These are phyloP conservation scores for Gortyna flavago DNA, from an alignment of 2,888 invertebrate species.

Conservation along the genomic window DNA sequence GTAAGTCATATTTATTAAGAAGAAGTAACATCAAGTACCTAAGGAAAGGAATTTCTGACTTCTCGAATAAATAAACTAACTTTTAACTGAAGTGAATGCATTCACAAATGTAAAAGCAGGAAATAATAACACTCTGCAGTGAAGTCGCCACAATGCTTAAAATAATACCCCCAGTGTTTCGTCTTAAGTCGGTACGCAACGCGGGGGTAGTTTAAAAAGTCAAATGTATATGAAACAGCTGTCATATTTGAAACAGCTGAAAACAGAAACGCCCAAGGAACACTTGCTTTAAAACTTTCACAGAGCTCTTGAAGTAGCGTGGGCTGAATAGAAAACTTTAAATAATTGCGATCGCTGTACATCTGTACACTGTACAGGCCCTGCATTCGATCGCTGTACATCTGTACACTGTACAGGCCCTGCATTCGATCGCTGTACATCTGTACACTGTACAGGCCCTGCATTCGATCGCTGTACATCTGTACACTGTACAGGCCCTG, in stretches of 20 bases:
- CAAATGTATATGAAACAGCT: constrained; percentile 39
- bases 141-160: constrained; percentile 31
- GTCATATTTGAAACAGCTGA: constrained; percentile 22
- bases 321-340: constrained; percentile 12
- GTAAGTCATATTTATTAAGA: background rate
- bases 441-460: background rate
- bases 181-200: constrained; percentile 41
- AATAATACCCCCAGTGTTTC: constrained; percentile 23
- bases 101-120: constrained; percentile 4
- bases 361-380: background rate
- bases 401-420: background rate
- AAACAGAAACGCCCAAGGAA: constrained; percentile 8
- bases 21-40: background rate
- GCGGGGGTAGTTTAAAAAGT: constrained; percentile 35
- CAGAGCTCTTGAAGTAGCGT: constrained; percentile 9
- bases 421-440: background rate
- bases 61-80: constrained; percentile 2
- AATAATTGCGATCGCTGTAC: constrained; percentile 10
- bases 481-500: background rate
- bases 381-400: background rate
- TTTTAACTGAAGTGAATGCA: background rate
- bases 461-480: background rate
- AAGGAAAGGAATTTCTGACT: background rate
- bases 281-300: constrained; percentile 23
- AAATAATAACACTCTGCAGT: constrained; percentile 37